Conservation (phyloP, 2,888 invertebrate species). For the Chydorus sphaericus region DNA sequence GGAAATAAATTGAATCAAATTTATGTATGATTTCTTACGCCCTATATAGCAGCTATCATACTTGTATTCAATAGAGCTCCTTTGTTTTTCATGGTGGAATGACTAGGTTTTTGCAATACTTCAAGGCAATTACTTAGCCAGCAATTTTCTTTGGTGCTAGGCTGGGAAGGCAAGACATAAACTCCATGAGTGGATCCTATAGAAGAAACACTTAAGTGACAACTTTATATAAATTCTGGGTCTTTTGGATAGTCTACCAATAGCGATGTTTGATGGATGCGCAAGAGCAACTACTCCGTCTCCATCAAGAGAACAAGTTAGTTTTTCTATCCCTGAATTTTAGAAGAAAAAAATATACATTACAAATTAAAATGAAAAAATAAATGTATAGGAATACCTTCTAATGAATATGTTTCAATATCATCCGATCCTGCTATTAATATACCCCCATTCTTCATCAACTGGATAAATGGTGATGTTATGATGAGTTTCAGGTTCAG, state of each 20-base stretch:
- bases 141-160: background rate
- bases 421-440: constrained; percentile 32
- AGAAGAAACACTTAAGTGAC: background rate
- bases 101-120: constrained; percentile 32
- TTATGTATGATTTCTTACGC: no score
- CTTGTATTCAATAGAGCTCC: constrained; percentile 25
- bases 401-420: constrained; percentile 22
- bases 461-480: constrained; percentile 29
- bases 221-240: background rate
- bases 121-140: constrained; percentile 24
- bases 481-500: constrained; percentile 31
- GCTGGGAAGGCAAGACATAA: constrained; percentile 25
- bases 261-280: constrained; percentile 29
- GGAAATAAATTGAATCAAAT: no score
- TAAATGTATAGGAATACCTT: background rate
- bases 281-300: constrained; percentile 31
- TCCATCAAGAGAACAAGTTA: background rate
- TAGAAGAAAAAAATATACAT: background rate
- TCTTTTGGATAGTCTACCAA: constrained; percentile 24
- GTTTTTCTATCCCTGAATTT: background rate
- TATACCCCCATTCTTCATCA: constrained; percentile 28
- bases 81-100: constrained; percentile 26
- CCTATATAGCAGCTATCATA: no score
- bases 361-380: background rate
- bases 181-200: constrained; percentile 28